A percentile compares a stretch with the other conserved stretches of the same genome.
phyloP scores from a whole-genome alignment of 2,113 vertebrate genomes.

The Podilymbus podiceps region DNA sequence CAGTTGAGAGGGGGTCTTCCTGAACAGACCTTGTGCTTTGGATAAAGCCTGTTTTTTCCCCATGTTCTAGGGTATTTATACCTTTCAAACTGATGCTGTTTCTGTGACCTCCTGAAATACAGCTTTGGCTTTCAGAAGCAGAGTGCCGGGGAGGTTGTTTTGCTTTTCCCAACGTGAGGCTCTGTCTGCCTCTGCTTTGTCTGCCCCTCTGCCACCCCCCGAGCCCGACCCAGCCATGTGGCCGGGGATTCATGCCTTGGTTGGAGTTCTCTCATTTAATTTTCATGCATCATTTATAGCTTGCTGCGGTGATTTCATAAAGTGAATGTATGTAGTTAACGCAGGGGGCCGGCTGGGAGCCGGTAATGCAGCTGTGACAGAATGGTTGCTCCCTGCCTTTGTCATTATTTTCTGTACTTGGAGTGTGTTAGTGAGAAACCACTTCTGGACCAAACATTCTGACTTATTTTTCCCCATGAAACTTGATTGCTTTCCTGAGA shows the following conservation, averaged over 20 bases:
- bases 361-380: conserved; percentile 16
- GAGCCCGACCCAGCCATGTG: background rate
- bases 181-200: conserved; percentile 36
- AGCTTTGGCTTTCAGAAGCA: background rate
- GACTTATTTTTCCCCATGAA: background rate
- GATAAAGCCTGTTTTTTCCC: background rate
- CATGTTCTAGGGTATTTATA: background rate
- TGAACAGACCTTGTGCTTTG: background rate
- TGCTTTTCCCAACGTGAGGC: background rate
- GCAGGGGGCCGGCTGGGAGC: conserved; percentile 11
- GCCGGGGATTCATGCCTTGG: conserved; percentile 37
- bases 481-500: background rate
- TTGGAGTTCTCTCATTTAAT: conserved; percentile 67
- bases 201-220: background rate
- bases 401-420: conserved; percentile 42
- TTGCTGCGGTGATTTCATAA: conserved; percentile 48
- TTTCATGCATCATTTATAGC: conserved; percentile 70
- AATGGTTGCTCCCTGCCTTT: conserved; percentile 45
- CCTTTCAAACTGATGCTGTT: background rate
- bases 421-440: conserved; percentile 16
- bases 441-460: background rate
- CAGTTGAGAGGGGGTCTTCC: background rate
- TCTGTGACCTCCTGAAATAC: background rate
- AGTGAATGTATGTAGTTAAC: conserved; percentile 27
- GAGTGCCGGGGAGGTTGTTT: background rate